Percentiles rank a stretch among this genome's conserved stretches.
phyloP scores from a whole-genome alignment of 2,797 vertebrate genomes.

The Paguma larvata region DNA sequence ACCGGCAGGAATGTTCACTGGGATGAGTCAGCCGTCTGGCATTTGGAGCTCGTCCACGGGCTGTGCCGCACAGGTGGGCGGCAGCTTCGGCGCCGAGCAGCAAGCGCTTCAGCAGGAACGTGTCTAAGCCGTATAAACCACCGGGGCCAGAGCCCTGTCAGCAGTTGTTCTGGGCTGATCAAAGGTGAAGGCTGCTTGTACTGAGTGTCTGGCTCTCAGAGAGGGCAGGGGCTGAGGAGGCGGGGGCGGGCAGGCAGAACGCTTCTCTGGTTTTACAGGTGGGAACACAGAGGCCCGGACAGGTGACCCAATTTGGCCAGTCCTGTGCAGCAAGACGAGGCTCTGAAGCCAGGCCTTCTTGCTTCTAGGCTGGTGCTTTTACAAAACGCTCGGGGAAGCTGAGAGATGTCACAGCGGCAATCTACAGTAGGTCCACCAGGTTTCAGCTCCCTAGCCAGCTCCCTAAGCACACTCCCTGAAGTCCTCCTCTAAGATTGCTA shows the following conservation, averaged over 20 bases:
- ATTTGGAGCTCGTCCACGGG: neutral
- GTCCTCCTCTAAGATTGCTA: neutral
- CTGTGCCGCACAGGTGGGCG: neutral
- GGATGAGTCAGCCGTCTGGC: neutral
- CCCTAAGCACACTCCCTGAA: neutral
- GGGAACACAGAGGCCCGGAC: neutral
- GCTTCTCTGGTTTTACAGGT: neutral
- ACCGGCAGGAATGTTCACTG: neutral
- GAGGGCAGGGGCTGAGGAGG: no score
- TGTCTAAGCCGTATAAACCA: rapidly evolving
- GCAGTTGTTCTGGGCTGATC: neutral
- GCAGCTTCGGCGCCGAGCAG: neutral
- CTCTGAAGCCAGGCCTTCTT: neutral
- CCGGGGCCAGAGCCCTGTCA: rapidly evolving
- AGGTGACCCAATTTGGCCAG: neutral
- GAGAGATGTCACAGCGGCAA: neutral
- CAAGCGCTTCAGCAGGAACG: rapidly evolving
- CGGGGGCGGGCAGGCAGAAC: neutral
- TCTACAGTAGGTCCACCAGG: no score
- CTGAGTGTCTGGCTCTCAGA: neutral
- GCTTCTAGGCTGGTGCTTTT: neutral
- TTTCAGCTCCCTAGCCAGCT: neutral
- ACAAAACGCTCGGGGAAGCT: neutral
- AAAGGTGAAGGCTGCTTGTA: neutral
- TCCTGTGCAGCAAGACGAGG: neutral